Evolutionary conservation across 2,797 vertebrate genomes (phyloP), one percentile per base, ranked within the genome.

Genomic region (Clarias fuscus): DNA sequence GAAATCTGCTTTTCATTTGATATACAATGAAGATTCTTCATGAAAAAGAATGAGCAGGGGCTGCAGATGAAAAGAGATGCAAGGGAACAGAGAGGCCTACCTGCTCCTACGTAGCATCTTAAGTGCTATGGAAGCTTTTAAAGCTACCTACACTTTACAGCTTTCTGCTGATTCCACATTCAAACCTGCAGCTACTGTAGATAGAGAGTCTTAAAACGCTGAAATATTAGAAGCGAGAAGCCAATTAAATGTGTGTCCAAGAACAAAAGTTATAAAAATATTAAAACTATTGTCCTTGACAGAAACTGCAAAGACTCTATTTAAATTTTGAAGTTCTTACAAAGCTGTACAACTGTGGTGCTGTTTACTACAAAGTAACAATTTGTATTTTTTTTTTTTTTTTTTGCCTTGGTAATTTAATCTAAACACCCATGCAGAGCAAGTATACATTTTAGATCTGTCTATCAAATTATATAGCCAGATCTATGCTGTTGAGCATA

Each of bases 21-120:
- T 22, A 33, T 56, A 82, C 71, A 58, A 22, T 82, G 61, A 82
- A 65, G 33, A 43, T 59, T 40, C 62, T 40, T 82, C 62, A 30
- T 22, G 17, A 37, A 85, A 85, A 64, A 71, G 37, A 59, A 86
- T 71, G 11, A 13, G 71, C 77, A 67, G 27, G 61, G 56, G 67
- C 65, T 71, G 33, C 43, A 85, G 65, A 85, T 79, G 65, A 85
- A 85, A 79, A 80, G 58, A 72, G 67, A 81, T 30, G 56, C 84
- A 72, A 43, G n/a, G 18, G 58, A 40, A 71, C 56, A 33, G 37
- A 76, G 48, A 58, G 80, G 48, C 59, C 79, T 64, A 48, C 30
- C 79, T 33, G 61, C 70, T 58, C 70, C 24, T 65, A 67, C 70
- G 65, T 53, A n/a, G 18, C 48, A 30, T 68, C 30, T 77, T 75